phyloP scores from a whole-genome alignment of 2,888 invertebrate genomes.

The Gortyna flavago region DNA sequence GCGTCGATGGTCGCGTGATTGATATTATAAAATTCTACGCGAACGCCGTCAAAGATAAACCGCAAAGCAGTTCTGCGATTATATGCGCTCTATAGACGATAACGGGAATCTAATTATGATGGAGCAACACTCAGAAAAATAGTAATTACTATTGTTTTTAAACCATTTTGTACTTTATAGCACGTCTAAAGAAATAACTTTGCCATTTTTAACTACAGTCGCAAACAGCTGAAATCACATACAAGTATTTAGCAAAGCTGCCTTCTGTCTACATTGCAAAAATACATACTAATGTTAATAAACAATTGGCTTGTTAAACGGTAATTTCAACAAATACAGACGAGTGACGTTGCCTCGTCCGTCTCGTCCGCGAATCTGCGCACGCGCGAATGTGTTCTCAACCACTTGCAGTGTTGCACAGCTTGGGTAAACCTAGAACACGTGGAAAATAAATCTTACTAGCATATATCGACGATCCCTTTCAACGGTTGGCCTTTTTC shows the following conservation, averaged over 20 bases:
- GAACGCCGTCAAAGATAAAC: slow-evolving; percentile 62
- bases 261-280: slow-evolving; percentile 29
- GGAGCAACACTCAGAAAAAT: slow-evolving; percentile 46
- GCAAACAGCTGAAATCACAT: neutral
- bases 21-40: slow-evolving; percentile 73
- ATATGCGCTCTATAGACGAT: slow-evolving; percentile 61
- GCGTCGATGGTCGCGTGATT: slow-evolving; percentile 70
- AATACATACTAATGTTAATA: slow-evolving; percentile 43
- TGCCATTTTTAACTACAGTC: neutral
- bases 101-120: slow-evolving; percentile 67
- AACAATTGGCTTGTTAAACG: slow-evolving; percentile 57
- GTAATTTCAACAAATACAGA: slow-evolving; percentile 58
- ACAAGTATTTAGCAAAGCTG: slow-evolving; percentile 5
- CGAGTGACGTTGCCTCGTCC: slow-evolving; percentile 51
- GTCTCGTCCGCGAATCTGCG: slow-evolving; percentile 53
- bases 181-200: neutral
- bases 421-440: slow-evolving; percentile 52
- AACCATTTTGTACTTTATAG: slow-evolving; percentile 11
- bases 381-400: slow-evolving; percentile 56
- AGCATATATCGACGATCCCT: slow-evolving; percentile 3
- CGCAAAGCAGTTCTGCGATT: slow-evolving; percentile 66
- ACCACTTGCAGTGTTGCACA: slow-evolving; percentile 55
- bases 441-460: slow-evolving; percentile 33
- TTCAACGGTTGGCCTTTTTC: neutral
- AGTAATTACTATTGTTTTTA: slow-evolving; percentile 12